Conservation (phyloP, 2,797 vertebrate genomes). For the Pterois miles region DNA sequence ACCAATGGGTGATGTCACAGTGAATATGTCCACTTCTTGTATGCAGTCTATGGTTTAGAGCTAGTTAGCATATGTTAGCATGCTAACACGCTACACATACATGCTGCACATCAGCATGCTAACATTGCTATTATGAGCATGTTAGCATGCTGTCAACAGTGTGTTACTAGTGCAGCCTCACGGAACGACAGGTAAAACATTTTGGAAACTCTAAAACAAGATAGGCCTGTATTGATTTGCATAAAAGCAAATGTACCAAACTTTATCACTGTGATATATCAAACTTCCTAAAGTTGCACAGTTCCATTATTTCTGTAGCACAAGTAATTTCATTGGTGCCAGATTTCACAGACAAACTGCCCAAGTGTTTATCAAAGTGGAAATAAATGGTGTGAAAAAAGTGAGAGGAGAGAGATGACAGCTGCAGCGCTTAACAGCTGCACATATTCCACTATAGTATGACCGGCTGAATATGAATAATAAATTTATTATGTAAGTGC, state of each 20-base stretch:
- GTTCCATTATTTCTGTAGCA: background rate
- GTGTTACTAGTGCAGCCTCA: background rate
- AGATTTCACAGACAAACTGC: constrained; percentile 9
- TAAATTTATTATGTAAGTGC: constrained; percentile 51
- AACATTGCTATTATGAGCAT: too few species aligned
- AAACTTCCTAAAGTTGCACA: background rate
- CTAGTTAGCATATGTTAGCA: background rate
- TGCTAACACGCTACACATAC: background rate
- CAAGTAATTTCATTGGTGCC: constrained; percentile 1
- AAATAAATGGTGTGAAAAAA: constrained; percentile 20
- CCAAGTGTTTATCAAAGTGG: constrained; percentile 11
- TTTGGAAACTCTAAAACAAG: background rate
- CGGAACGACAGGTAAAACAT: background rate
- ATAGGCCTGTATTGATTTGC: background rate
- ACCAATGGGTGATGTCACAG: too few species aligned
- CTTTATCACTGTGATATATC: background rate
- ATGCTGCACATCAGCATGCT: too few species aligned
- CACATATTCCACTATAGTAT: background rate
- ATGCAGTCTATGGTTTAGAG: too few species aligned
- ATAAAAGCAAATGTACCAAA: background rate
- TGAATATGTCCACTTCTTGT: too few species aligned
- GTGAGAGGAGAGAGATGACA: background rate
- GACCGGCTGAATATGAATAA: constrained; percentile 41
- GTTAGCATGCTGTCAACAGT: background rate
- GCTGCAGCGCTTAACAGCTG: constrained; percentile 20